These are phyloP conservation scores for Nematostella vectensis DNA, from an alignment of 92 coral and sea anemone genomes.

Conservation along the genomic window DNA sequence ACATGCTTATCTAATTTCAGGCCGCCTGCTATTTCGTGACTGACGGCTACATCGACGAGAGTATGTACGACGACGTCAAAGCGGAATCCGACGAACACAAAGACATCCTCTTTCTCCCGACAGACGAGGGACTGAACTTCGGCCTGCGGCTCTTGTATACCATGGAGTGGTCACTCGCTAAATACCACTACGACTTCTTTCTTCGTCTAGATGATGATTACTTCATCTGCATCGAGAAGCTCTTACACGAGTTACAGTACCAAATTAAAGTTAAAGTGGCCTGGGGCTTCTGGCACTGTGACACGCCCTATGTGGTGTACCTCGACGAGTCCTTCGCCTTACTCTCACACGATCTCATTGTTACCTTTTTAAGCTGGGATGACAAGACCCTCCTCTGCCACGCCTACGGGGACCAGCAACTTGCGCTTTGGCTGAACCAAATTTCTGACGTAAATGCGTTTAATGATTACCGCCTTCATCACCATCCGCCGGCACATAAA, in stretches of 20 bases:
- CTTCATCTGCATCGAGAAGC: conserved; percentile 49
- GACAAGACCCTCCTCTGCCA: conserved; percentile 18
- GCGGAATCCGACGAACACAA: conserved; percentile 10
- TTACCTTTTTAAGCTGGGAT: conserved; percentile 25
- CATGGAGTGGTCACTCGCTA: conserved; percentile 45
- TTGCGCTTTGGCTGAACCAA: conserved; percentile 22
- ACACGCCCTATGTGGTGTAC: not conserved
- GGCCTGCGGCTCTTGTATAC: conserved; percentile 45
- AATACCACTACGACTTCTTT: conserved; percentile 31
- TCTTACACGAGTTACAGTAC: conserved; percentile 33
- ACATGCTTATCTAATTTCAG: too few species aligned
- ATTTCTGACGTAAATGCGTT: conserved; percentile 7
- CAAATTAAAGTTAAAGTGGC: conserved; percentile 18
- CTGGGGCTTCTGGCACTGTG: conserved; percentile 33
- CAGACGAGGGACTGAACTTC: conserved; percentile 33
- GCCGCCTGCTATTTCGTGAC: conserved; percentile 30
- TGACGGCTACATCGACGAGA: conserved; percentile 24
- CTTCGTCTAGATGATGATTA: conserved; percentile 59
- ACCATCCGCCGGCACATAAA: conserved; percentile 19
- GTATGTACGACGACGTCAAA: conserved; percentile 1
- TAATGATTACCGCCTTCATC: conserved; percentile 25
- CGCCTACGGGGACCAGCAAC: conserved; percentile 33
- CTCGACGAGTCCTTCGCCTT: conserved; percentile 35
- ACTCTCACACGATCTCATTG: conserved; percentile 21
- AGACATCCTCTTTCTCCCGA: conserved; percentile 27